These are phyloP conservation scores for Chelidonichthys spinosus DNA, from an alignment of 2,797 vertebrate genomes.

Conservation along the genomic window DNA sequence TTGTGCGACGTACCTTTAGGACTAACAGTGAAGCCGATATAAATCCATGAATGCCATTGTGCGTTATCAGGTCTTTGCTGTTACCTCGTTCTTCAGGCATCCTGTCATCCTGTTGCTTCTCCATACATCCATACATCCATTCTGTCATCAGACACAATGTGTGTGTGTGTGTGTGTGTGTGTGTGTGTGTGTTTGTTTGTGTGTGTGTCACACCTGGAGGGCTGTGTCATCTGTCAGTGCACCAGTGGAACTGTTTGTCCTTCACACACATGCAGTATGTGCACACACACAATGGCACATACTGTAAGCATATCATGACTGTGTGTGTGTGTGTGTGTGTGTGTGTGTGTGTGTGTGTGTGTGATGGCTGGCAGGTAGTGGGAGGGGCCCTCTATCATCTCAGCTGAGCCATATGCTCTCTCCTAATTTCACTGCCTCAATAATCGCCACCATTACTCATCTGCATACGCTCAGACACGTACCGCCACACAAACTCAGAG, in stretches of 20 bases:
- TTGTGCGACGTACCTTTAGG: neutral
- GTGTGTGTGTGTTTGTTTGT: neutral
- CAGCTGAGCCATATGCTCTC: slow-evolving; percentile 79
- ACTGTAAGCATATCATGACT: slow-evolving; percentile 5
- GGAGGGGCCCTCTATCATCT: slow-evolving; percentile 74
- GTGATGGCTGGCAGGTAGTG: slow-evolving; percentile 61
- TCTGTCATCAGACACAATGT: neutral
- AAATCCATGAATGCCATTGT: neutral
- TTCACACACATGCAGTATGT: slow-evolving; percentile 52
- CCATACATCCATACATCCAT: slow-evolving; percentile 43
- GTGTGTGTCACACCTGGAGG: slow-evolving; percentile 58
- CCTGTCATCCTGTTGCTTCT: slow-evolving; percentile 42
- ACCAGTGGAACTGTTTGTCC: slow-evolving; percentile 71
- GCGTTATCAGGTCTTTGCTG: slow-evolving; percentile 17
- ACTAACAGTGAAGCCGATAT: neutral
- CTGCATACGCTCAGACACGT: slow-evolving; percentile 29
- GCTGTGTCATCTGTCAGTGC: slow-evolving; percentile 51
- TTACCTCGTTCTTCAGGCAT: slow-evolving; percentile 2
- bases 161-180: neutral
- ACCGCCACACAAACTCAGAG: slow-evolving; percentile 36
- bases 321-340: slow-evolving; percentile 5
- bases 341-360: neutral
- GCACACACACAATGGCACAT: slow-evolving; percentile 12
- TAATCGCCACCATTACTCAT: slow-evolving; percentile 81
- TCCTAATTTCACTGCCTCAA: slow-evolving; percentile 77